These are phyloP conservation scores for Coregonus clupeaformis DNA, from an alignment of 2,113 vertebrate genomes.

Conservation along the genomic window DNA sequence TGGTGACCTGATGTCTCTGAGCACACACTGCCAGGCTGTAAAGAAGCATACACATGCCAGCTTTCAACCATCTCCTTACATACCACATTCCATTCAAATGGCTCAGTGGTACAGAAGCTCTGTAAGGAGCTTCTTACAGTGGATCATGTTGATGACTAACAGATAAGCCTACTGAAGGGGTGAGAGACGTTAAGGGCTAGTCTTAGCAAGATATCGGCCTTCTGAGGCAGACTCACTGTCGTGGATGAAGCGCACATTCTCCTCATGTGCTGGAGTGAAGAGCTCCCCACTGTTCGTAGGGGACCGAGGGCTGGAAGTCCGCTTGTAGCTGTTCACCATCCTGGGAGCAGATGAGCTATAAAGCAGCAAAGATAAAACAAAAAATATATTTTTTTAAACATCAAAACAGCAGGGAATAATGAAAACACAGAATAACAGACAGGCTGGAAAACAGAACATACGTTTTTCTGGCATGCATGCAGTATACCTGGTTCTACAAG, in stretches of 20 bases:
- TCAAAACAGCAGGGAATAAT: neutral
- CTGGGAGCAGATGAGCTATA: constrained; percentile 89
- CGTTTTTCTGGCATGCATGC: neutral
- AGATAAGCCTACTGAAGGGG: neutral
- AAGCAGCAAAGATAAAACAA: constrained; percentile 15
- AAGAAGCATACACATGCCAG: constrained; percentile 3
- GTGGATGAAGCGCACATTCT: constrained; percentile 96
- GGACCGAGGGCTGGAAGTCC: constrained; percentile 88
- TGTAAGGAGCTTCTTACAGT: neutral
- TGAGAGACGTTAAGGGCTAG: neutral
- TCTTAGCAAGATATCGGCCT: neutral
- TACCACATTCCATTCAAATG: neutral
- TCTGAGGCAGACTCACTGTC: constrained; percentile 77
- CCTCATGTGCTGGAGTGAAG: constrained; percentile 94
- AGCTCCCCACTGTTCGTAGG: constrained; percentile 88
- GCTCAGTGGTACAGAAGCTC: neutral
- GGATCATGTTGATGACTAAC: neutral
- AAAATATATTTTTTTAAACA: neutral
- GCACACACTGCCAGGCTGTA: constrained; percentile 94
- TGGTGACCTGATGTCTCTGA: constrained; percentile 89
- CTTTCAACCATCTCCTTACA: neutral
- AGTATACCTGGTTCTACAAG: neutral
- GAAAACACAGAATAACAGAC: neutral
- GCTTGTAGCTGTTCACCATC: constrained; percentile 90
- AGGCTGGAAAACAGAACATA: neutral